A percentile compares a stretch with the other conserved stretches of the same genome.
Evolutionary conservation across 2,888 invertebrate genomes (phyloP).

Genomic region (Disparrhopalites patrizii): DNA sequence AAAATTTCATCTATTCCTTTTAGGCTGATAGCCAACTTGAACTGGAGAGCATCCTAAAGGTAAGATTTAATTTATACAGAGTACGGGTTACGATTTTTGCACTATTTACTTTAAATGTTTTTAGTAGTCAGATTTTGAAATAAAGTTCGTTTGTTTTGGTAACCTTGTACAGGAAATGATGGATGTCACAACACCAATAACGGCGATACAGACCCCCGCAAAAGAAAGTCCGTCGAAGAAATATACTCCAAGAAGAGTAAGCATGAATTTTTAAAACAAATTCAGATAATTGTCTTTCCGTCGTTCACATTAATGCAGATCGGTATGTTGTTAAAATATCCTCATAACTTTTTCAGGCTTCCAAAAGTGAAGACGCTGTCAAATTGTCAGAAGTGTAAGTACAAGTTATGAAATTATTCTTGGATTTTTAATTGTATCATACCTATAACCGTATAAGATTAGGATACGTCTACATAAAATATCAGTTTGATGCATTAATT

Average conservation of each 20-base stretch:
- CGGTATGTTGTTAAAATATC: too few relatives aligned
- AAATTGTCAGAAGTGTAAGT: background rate
- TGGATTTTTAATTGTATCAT: too few relatives aligned
- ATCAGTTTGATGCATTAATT: too few relatives aligned
- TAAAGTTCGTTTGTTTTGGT: background rate
- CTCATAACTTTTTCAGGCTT: constrained; percentile 35
- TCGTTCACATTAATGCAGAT: too few relatives aligned
- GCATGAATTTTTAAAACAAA: too few relatives aligned
- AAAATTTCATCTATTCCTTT: background rate
- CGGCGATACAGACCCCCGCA: constrained; percentile 45
- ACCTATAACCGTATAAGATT: too few relatives aligned
- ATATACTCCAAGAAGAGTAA: constrained; percentile 46
- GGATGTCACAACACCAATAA: constrained; percentile 47
- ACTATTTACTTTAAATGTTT: background rate
- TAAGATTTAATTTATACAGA: constrained; percentile 19
- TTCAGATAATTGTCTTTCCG: too few relatives aligned
- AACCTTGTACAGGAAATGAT: constrained; percentile 46
- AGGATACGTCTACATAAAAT: too few relatives aligned
- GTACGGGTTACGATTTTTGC: background rate
- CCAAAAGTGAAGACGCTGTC: constrained; percentile 38
- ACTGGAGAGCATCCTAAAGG: constrained; percentile 48
- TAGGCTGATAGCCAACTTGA: constrained; percentile 48
- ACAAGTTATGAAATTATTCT: background rate
- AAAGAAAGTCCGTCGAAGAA: constrained; percentile 38
- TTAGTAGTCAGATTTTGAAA: background rate